Evolutionary conservation across 1,140 invertebrate genomes (phyloP), one percentile per base, ranked within the genome.

Genomic region (Cydia amplana): DNA sequence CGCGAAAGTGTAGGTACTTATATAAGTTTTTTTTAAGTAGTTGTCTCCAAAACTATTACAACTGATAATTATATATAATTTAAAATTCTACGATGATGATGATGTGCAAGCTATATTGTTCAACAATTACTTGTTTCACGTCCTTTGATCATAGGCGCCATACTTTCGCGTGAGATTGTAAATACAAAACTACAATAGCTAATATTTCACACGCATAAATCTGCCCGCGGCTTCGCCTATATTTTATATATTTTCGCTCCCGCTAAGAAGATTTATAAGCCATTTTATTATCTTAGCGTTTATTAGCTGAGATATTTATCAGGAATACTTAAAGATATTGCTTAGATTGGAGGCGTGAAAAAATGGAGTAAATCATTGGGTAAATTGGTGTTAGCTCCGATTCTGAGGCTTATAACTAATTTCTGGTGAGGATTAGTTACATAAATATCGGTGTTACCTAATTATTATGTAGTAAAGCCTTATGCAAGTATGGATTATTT

Each of bases 251-350:
- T 70, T 43, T 70, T 77, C 78, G 78, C 78, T 80, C 77, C 79
- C 78, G 84, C 82, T 85, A 87, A 86, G 85, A 85, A 89, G 89
- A 91, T 91, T 90, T 90, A 91, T 88, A 40, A 75, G 76, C 82
- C 80, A 43, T 40, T 70, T 70, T 70, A 70, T 70, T 70, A 70
- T 84, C 84, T 87, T 86, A 87, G 86, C 87, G 85, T 89, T 90
- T 91, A 91, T 91, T 90, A 91, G 89, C 84, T 74, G 72, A 87
- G 84, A 87, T 89, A 91, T 91, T 90, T 91, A 90, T 91, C 89
- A 89, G 79, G 78, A 73, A 85, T 89, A 90, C 88, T 89, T 82
- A 88, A 79, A 87, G 82, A 86, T 89, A 91, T 91, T 91, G 84
- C 79, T 70, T n/a, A 74, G 78, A 77, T 76, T 78, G 25, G 82